Percentiles rank a stretch among this genome's conserved stretches.
These are phyloP conservation scores for Bellardia bayeri DNA, from an alignment of 2,888 invertebrate species.

Conservation along the genomic window DNA sequence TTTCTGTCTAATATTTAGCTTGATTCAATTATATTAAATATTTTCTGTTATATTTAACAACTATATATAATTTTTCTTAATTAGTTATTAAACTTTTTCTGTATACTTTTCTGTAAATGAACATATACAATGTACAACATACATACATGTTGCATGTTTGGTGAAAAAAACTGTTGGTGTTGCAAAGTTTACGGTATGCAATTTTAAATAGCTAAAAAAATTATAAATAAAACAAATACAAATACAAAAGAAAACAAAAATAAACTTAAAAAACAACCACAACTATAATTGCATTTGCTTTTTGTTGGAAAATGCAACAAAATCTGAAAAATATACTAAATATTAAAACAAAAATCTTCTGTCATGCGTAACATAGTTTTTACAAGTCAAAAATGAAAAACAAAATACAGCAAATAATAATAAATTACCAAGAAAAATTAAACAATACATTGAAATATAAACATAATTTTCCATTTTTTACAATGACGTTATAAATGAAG, in stretches of 20 bases:
- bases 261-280: slow-evolving; percentile 43
- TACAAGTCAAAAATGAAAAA: slow-evolving; percentile 19
- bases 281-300: slow-evolving; percentile 62
- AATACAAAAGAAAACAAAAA: slow-evolving; percentile 4
- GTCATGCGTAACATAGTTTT: slow-evolving; percentile 68
- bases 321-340: slow-evolving; percentile 1
- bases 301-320: slow-evolving; percentile 48
- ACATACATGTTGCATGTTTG: slow-evolving; percentile 47
- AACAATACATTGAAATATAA: slow-evolving; percentile 29
- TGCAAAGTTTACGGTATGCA: slow-evolving; percentile 32
- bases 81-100: slow-evolving; percentile 30
- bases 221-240: background rate
- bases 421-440: slow-evolving; percentile 36
- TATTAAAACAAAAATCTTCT: slow-evolving; percentile 68
- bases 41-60: background rate
- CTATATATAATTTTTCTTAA: background rate
- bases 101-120: background rate
- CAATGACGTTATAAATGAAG: slow-evolving; percentile 53
- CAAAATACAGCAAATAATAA: background rate
- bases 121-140: background rate
- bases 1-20: too few species aligned
- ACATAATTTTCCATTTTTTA: slow-evolving; percentile 34
- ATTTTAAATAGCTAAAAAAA: slow-evolving; percentile 22
- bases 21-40: too few species aligned
- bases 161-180: background rate